A percentile compares a stretch with the other conserved stretches of the same genome.
These are phyloP conservation scores for Megastigmus dorsalis DNA, from an alignment of 2,888 invertebrate genomes.

Conservation along the genomic window DNA sequence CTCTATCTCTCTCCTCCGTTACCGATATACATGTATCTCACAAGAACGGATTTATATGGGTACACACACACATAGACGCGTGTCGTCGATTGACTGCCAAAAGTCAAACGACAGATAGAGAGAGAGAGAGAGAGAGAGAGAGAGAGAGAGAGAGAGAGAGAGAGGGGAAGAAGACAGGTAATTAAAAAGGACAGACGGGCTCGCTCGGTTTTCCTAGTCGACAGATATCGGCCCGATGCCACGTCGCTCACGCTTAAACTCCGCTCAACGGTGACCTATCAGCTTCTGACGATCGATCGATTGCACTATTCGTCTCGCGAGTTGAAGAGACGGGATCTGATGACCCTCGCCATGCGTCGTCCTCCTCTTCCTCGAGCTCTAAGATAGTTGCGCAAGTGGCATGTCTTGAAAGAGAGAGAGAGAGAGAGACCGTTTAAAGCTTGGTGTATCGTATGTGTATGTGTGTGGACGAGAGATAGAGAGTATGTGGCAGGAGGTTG, in stretches of 20 bases:
- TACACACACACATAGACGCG: too few relatives aligned
- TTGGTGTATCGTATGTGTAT: too few relatives aligned
- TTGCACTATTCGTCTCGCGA: conserved; percentile 56
- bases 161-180: conserved; percentile 58
- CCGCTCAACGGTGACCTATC: conserved; percentile 2
- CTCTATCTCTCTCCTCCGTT: too few relatives aligned
- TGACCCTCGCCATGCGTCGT: conserved; percentile 3
- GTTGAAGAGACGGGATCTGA: conserved; percentile 14
- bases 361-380: neutral
- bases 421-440: too few relatives aligned
- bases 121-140: too few relatives aligned
- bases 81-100: too few relatives aligned
- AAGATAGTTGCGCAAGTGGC: conserved; percentile 17
- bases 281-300: conserved; percentile 58
- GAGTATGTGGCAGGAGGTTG: neutral
- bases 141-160: too few relatives aligned
- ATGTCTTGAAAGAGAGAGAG: too few relatives aligned
- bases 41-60: too few relatives aligned
- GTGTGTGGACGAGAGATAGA: neutral
- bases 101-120: too few relatives aligned
- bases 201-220: too few relatives aligned
- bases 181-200: conserved; percentile 58
- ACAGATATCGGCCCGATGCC: conserved; percentile 42
- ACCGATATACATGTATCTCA: too few relatives aligned
- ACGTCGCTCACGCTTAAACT: conserved; percentile 17